A percentile compares a stretch with the other conserved stretches of the same genome.
Conservation (phyloP, 92 coral and sea anemone species). For the Bergia puertoricense region DNA sequence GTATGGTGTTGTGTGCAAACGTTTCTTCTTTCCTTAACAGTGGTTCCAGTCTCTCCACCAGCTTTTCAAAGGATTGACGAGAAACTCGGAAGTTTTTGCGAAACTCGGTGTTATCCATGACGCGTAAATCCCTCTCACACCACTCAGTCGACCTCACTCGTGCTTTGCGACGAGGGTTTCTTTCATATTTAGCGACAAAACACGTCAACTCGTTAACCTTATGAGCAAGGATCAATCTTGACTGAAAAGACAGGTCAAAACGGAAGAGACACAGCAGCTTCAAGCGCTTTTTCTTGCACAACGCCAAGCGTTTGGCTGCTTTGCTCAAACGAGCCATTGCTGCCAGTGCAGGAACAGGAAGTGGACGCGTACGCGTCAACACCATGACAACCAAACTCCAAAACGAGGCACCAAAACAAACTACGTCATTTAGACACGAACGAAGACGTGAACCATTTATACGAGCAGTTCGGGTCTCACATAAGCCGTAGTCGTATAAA, state of each 20-base stretch:
- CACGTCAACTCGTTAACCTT: not conserved
- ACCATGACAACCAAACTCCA: no score
- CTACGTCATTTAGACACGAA: no score
- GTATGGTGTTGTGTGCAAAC: conserved; percentile 49
- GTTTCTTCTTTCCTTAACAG: conserved; percentile 36
- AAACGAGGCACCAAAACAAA: not conserved
- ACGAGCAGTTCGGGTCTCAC: no score
- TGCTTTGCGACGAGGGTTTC: conserved; percentile 21
- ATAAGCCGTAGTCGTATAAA: no score
- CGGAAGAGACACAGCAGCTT: not conserved
- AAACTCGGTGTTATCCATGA: conserved; percentile 46
- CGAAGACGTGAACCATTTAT: no score
- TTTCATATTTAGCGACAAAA: not conserved
- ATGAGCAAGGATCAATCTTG: not conserved
- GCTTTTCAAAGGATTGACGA: conserved; percentile 40
- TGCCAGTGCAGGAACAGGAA: no score
- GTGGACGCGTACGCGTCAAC: no score
- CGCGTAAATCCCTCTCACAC: conserved; percentile 33
- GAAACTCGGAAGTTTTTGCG: conserved; percentile 43
- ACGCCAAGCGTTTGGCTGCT: no score
- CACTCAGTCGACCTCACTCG: conserved; percentile 47
- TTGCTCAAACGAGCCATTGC: no score
- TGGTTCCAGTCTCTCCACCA: conserved; percentile 34
- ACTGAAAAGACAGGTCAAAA: not conserved
- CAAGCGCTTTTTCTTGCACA: no score